A percentile compares a stretch with the other conserved stretches of the same genome.
Evolutionary conservation across 2,888 invertebrate species (phyloP).

Genomic region (Cataglyphis altisquamis): DNA sequence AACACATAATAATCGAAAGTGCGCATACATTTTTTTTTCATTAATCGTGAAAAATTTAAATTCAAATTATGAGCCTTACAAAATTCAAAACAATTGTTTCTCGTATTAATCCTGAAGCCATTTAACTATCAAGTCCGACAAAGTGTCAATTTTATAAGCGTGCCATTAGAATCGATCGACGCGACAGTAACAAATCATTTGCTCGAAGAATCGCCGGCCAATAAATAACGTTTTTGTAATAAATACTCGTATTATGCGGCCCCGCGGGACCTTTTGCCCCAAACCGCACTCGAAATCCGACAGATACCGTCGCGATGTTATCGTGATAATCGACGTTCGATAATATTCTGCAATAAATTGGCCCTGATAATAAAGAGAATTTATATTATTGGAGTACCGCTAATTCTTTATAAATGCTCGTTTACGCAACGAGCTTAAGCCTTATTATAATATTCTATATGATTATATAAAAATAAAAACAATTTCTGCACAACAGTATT

Average conservation of each 20-base stretch:
- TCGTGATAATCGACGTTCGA: constrained; percentile 85
- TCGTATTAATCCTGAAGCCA: constrained; percentile 11
- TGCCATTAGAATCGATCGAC: constrained; percentile 67
- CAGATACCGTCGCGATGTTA: constrained; percentile 81
- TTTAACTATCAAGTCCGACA: constrained; percentile 31
- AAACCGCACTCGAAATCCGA: constrained; percentile 57
- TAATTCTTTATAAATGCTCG: constrained; percentile 75
- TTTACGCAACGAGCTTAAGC: constrained; percentile 74
- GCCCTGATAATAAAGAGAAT: constrained; percentile 82
- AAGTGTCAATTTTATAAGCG: constrained; percentile 60
- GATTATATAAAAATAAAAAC: no score
- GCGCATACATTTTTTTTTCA: background rate
- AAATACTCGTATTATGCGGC: constrained; percentile 80
- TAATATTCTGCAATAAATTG: constrained; percentile 85
- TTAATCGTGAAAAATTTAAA: background rate
- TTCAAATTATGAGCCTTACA: background rate
- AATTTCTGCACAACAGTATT: no score
- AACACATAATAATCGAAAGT: background rate
- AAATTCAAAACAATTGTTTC: background rate
- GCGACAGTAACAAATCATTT: constrained; percentile 72
- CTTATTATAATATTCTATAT: no score
- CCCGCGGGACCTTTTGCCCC: constrained; percentile 66
- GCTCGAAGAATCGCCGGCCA: constrained; percentile 67
- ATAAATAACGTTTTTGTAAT: constrained; percentile 81
- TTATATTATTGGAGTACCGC: constrained; percentile 82